Conservation (phyloP, 2,797 vertebrate genomes). For the Acanthis flammea region DNA sequence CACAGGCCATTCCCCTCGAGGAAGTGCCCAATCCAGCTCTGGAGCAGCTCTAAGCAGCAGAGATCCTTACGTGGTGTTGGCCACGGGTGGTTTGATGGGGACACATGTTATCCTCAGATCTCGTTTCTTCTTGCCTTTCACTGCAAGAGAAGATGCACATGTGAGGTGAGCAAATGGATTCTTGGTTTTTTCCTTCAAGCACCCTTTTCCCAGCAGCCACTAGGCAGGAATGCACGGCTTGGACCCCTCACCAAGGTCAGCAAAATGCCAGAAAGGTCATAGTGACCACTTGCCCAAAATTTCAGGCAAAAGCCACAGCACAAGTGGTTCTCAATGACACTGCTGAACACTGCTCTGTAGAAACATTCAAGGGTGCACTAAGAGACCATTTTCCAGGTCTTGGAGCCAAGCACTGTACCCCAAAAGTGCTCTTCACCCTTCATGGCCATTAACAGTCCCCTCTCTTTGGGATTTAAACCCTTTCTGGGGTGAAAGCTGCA, state of each 20-base stretch:
- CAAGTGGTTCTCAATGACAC: background rate
- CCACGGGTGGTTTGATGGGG: conserved; percentile 67
- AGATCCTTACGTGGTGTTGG: conserved; percentile 77
- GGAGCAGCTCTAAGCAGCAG: background rate
- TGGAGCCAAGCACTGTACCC: background rate
- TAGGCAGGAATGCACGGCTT: background rate
- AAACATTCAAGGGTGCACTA: background rate
- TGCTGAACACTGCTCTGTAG: background rate
- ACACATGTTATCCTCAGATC: conserved; percentile 76
- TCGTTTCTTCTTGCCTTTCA: conserved; percentile 72
- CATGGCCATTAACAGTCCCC: background rate
- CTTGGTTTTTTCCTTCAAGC: background rate
- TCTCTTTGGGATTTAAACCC: background rate
- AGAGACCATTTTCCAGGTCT: background rate
- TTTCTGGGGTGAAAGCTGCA: background rate
- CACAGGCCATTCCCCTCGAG: background rate
- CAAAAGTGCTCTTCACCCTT: background rate
- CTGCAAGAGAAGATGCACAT: conserved; percentile 17
- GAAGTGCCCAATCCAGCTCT: background rate
- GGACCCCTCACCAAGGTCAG: background rate
- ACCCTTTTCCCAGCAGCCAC: background rate
- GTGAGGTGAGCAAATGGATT: background rate
- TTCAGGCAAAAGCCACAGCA: background rate
- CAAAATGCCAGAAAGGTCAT: background rate
- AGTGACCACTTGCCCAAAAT: background rate